These are phyloP conservation scores for Etheostoma nigrum DNA, from an alignment of 2,797 vertebrate genomes.

Conservation along the genomic window DNA sequence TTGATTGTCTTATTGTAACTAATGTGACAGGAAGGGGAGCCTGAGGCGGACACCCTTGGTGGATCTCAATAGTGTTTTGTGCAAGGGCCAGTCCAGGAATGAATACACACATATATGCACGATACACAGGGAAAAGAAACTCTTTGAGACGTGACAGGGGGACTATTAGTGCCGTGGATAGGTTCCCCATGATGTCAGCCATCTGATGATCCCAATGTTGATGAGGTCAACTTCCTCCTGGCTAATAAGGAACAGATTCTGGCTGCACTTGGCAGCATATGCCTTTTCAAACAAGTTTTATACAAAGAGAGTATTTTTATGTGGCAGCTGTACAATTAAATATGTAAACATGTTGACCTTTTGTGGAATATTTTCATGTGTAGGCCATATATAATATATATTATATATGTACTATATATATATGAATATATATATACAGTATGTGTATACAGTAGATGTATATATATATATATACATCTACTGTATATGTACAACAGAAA, in stretches of 20 bases:
- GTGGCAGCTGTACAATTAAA: background rate
- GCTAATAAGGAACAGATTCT: conserved; percentile 63
- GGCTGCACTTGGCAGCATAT: conserved; percentile 25
- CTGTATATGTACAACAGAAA: no score
- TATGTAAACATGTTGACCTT: background rate
- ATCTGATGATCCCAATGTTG: conserved; percentile 66
- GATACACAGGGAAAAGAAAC: conserved; percentile 43
- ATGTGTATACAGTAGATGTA: no score
- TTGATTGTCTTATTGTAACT: conserved; percentile 59
- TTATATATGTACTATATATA: no score
- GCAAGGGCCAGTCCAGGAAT: conserved; percentile 19
- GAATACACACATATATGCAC: conserved; percentile 49
- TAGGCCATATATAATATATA: no score
- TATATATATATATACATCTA: no score
- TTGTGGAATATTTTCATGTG: background rate
- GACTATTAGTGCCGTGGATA: conserved; percentile 46
- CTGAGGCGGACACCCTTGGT: conserved; percentile 32
- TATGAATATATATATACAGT: no score
- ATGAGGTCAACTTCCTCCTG: conserved; percentile 76
- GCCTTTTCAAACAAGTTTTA: conserved; percentile 26
- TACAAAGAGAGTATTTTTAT: conserved; percentile 20
- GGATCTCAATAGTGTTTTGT: conserved; percentile 65
- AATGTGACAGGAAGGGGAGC: conserved; percentile 61
- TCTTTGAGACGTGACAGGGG: conserved; percentile 54
- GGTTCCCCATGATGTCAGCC: conserved; percentile 67